These are phyloP conservation scores for Psittacula derbiana DNA, from an alignment of 2,797 vertebrate genomes.

Conservation along the genomic window DNA sequence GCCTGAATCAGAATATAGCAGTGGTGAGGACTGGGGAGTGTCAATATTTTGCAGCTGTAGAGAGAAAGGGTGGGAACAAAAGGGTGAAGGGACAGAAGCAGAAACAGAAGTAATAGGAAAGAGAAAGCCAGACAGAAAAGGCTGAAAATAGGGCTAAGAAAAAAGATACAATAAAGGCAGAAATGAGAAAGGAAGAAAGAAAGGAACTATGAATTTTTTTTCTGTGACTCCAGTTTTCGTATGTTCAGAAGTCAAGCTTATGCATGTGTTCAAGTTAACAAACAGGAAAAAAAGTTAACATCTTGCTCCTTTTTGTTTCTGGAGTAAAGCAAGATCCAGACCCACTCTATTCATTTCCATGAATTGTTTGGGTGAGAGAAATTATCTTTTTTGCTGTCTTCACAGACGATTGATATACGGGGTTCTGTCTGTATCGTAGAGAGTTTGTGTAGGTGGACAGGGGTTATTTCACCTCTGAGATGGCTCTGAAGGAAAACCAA, in stretches of 20 bases:
- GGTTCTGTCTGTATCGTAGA: not conserved
- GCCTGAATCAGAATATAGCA: not conserved
- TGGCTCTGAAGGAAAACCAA: not conserved
- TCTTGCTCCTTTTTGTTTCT: not conserved
- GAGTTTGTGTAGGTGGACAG: accelerated
- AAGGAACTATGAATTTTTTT: not conserved
- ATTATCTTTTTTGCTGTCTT: not conserved
- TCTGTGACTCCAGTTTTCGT: not conserved
- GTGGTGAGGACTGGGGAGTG: not conserved
- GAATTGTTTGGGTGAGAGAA: accelerated
- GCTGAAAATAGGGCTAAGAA: not conserved
- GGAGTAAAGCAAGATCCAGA: not conserved
- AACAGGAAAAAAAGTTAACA: not conserved
- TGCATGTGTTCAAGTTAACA: not conserved
- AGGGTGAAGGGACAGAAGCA: not conserved
- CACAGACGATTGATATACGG: not conserved
- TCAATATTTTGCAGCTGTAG: not conserved
- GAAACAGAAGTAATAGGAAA: not conserved
- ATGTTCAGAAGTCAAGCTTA: not conserved
- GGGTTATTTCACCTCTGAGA: not conserved
- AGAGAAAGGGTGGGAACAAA: not conserved
- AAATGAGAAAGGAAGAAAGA: not conserved
- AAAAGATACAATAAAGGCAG: not conserved
- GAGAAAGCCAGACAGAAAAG: not conserved
- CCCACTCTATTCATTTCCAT: accelerated